phyloP scores from a whole-genome alignment of 2,888 invertebrate species.

The Spodoptera picta region DNA sequence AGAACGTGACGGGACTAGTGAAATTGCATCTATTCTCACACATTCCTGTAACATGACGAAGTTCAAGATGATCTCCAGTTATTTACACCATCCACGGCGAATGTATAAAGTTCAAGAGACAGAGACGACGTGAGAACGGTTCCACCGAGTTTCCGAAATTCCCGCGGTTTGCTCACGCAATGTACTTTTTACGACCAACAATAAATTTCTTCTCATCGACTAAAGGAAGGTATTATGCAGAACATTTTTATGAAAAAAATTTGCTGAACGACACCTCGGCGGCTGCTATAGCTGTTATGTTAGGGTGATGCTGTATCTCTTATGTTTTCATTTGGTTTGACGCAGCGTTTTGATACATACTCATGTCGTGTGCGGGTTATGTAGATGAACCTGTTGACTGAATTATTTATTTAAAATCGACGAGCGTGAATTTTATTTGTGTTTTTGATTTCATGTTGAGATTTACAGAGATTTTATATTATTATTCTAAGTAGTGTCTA shows the following conservation, averaged over 20 bases:
- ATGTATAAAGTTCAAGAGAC: constrained; percentile 65
- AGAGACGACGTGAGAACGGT: constrained; percentile 71
- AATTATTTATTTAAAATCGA: not conserved
- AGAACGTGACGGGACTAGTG: constrained; percentile 25
- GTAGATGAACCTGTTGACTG: constrained; percentile 22
- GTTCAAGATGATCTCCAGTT: constrained; percentile 16
- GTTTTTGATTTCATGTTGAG: no score
- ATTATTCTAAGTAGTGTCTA: no score
- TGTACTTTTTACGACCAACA: constrained; percentile 78
- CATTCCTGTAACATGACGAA: not conserved
- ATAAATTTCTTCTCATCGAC: constrained; percentile 80
- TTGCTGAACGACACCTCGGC: constrained; percentile 66
- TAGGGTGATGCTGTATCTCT: constrained; percentile 21
- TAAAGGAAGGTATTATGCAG: constrained; percentile 70
- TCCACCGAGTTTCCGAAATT: constrained; percentile 65
- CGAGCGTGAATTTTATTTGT: no score
- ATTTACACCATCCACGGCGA: constrained; percentile 19
- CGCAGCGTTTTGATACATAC: not conserved
- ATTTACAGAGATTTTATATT: no score
- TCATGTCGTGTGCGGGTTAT: not conserved
- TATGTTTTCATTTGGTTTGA: constrained; percentile 7
- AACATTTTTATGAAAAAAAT: constrained; percentile 75
- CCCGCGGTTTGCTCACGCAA: constrained; percentile 71
- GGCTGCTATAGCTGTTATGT: constrained; percentile 26
- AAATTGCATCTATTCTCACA: constrained; percentile 13